Evolutionary conservation across 2,888 invertebrate genomes (phyloP).

Genomic region (Oxyteleia sp.): DNA sequence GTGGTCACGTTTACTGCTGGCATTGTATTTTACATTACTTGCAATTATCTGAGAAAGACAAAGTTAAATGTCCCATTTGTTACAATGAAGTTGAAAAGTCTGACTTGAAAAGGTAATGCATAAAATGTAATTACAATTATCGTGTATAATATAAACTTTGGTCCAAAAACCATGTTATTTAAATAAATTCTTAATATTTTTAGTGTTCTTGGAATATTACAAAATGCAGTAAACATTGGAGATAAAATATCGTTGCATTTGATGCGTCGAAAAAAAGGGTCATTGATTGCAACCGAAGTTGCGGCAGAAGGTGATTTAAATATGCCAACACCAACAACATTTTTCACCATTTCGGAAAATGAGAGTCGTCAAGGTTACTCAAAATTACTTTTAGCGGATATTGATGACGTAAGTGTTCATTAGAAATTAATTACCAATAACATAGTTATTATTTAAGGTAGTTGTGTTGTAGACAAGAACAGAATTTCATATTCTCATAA

Average conservation of each 20-base stretch:
- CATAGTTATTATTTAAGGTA: no score
- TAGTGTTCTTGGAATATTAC: slow-evolving; percentile 90
- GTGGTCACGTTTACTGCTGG: slow-evolving; percentile 99
- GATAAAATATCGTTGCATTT: slow-evolving; percentile 93
- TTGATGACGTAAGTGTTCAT: slow-evolving; percentile 90
- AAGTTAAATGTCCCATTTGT: slow-evolving; percentile 97
- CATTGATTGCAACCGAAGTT: slow-evolving; percentile 89
- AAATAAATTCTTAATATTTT: slow-evolving; percentile 59
- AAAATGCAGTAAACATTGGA: slow-evolving; percentile 89
- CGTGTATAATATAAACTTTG: neutral
- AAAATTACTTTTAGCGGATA: slow-evolving; percentile 93
- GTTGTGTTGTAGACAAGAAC: no score
- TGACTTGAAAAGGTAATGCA: slow-evolving; percentile 93
- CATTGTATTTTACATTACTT: slow-evolving; percentile 97
- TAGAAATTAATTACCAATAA: neutral
- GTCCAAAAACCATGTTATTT: neutral
- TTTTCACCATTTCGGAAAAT: slow-evolving; percentile 88
- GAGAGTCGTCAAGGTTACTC: slow-evolving; percentile 90
- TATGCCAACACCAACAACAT: slow-evolving; percentile 80
- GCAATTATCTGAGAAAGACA: slow-evolving; percentile 94
- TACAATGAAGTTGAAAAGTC: slow-evolving; percentile 93
- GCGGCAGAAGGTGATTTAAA: slow-evolving; percentile 85
- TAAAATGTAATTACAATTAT: slow-evolving; percentile 11
- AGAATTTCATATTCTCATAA: no score
- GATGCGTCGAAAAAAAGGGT: slow-evolving; percentile 94